Base-by-base conservation (phyloP, 2,888 invertebrate species). In the Pollenia amentaria region DNA sequence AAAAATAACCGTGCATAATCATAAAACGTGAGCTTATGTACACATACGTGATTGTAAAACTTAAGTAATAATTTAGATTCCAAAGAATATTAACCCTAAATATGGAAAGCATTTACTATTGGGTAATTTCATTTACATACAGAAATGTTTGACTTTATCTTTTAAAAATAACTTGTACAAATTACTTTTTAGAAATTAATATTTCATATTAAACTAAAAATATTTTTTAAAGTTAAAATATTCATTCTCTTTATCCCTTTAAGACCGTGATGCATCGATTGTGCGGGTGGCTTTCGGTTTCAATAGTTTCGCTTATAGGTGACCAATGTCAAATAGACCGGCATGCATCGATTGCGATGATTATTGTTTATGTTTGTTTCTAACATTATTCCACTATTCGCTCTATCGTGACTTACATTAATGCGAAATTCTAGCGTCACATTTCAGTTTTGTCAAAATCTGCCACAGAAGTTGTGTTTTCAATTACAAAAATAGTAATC, bases 11-110 rank as follows among this genome's bases (percentile, higher is more conserved):
- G 9, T 44, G 40, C 60, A 42, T 53, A 44, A 72, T 80, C 62
- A 53, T 55, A 53, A 38, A 38, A 80, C 78, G 62, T 79, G 70
- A 42, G 21, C n/a, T 9, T n/a, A n/a, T 48, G 29, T 16, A 1
- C 42, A 16, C 3, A 14, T 60, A 60, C 42, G 42, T 16, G 60
- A 60, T 11, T 11, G n/a, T 29, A 10, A 12, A 11, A 62, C 7
- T 40, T 10, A n/a, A 18, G 40, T 40, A 46, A 60, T 60, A 60
- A 60, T 46, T 44, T 73, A 60, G 70, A 55, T 29, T 72, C 11
- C 21, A n/a, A 21, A 7, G 55, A 18, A 21, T 72, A 21, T 10
- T 14, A 70, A 57, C n/a, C 10, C 42, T 55, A 11, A 55, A 72
- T 42, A 29, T 7, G 8, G 57, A 29, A 38, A 29, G 6, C 6